These are phyloP conservation scores for Schizaphis graminum DNA, from an alignment of 2,888 invertebrate species.

Conservation along the genomic window DNA sequence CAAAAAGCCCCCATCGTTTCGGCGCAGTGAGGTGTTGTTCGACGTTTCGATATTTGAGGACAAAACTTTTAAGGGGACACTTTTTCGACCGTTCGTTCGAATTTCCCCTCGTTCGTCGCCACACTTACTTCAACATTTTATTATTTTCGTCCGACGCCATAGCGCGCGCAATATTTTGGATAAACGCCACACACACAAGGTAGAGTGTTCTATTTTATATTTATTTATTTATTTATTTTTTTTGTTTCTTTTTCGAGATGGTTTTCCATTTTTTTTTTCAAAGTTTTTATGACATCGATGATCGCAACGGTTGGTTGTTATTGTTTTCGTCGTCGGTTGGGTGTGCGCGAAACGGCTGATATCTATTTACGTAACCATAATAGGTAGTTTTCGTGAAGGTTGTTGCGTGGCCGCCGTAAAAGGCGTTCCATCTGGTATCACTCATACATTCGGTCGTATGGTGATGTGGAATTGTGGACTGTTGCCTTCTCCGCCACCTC, in stretches of 20 bases:
- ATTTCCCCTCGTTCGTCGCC: background rate
- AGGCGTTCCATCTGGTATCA: slow-evolving; percentile 36
- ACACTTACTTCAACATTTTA: background rate
- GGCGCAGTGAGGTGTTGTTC: background rate
- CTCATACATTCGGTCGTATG: background rate
- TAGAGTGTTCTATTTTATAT: background rate
- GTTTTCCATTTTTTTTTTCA: background rate
- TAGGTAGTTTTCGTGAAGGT: background rate
- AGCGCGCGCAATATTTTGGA: background rate
- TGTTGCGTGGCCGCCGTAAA: slow-evolving; percentile 31
- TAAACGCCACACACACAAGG: background rate
- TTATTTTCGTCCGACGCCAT: background rate
- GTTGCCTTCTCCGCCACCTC: background rate
- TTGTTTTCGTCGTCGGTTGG: background rate
- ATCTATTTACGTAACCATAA: background rate
- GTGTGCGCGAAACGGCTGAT: background rate
- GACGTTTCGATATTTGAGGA: background rate
- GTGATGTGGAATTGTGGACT: background rate
- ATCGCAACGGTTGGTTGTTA: background rate
- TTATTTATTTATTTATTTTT: too few relatives aligned
- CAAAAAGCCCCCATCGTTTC: background rate
- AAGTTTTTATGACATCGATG: background rate
- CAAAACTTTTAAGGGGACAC: background rate
- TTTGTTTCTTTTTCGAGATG: background rate
- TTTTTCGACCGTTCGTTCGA: background rate